These are phyloP conservation scores for Sakesphorus luctuosus DNA, from an alignment of 2,113 vertebrate species.

Conservation along the genomic window DNA sequence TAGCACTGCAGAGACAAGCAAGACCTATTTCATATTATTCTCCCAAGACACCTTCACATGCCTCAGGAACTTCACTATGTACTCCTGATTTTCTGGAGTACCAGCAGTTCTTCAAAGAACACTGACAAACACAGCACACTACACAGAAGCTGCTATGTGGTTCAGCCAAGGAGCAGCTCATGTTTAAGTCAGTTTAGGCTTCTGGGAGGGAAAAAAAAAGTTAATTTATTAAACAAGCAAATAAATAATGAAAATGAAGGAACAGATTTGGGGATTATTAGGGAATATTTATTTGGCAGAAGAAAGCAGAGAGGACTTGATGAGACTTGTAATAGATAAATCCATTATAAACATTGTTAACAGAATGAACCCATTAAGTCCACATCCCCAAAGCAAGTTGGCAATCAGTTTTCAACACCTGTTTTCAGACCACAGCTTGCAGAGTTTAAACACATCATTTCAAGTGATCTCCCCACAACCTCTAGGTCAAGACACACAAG, in stretches of 20 bases:
- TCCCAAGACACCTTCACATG: background rate
- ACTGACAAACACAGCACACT: background rate
- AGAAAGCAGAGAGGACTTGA: background rate
- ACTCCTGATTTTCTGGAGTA: background rate
- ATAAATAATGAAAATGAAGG: background rate
- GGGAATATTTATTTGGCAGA: constrained; percentile 6
- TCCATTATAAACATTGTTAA: background rate
- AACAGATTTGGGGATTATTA: constrained; percentile 15
- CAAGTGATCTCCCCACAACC: background rate
- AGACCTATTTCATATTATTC: background rate
- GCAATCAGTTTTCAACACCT: background rate
- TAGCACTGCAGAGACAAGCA: background rate
- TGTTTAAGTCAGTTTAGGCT: background rate
- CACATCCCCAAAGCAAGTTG: background rate
- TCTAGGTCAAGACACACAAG: background rate
- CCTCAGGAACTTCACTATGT: background rate
- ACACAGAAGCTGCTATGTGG: background rate
- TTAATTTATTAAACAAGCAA: background rate
- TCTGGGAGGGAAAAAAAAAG: background rate
- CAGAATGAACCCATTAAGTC: background rate
- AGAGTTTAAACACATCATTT: background rate
- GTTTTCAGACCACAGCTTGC: background rate
- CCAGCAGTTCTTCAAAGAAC: background rate
- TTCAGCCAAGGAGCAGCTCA: background rate
- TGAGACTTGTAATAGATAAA: background rate